A percentile compares a stretch with the other conserved stretches of the same genome.
phyloP scores from a whole-genome alignment of 2,113 vertebrate genomes.

The Heloderma charlesbogerti region DNA sequence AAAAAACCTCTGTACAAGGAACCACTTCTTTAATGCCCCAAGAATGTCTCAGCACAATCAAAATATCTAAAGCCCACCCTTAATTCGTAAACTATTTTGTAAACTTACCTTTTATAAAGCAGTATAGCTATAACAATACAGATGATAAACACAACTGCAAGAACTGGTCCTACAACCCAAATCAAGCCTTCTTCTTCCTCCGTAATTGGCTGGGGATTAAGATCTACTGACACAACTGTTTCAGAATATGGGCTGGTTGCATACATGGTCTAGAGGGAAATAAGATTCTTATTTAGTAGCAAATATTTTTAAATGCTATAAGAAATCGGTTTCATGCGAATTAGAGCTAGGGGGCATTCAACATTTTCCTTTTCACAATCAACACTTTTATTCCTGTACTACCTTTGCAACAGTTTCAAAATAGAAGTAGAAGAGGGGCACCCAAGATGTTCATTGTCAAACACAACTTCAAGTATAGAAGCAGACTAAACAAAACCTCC shows the following conservation, averaged over 20 bases:
- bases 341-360: not conserved
- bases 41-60: not conserved
- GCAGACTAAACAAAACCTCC: slow-evolving; percentile 29
- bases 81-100: slow-evolving; percentile 8
- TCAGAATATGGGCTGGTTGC: slow-evolving; percentile 98
- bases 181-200: slow-evolving; percentile 98
- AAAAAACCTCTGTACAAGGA: not conserved
- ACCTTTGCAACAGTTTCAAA: not conserved
- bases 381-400: slow-evolving; percentile 35
- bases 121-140: slow-evolving; percentile 99
- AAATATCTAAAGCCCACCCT: not conserved
- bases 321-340: not conserved
- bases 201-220: slow-evolving; percentile 96
- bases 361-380: not conserved
- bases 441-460: slow-evolving; percentile 42
- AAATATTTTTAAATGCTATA: not conserved
- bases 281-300: slow-evolving; percentile 46
- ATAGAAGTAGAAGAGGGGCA: slow-evolving; percentile 31
- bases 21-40: not conserved
- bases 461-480: slow-evolving; percentile 38
- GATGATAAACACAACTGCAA: slow-evolving; percentile 99
- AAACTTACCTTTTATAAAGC: slow-evolving; percentile 96
- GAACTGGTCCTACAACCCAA: slow-evolving; percentile 98
- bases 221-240: slow-evolving; percentile 93
- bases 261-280: slow-evolving; percentile 90